Evolutionary conservation across 2,113 vertebrate genomes (phyloP).

Genomic region (Chaetura pelagica): DNA sequence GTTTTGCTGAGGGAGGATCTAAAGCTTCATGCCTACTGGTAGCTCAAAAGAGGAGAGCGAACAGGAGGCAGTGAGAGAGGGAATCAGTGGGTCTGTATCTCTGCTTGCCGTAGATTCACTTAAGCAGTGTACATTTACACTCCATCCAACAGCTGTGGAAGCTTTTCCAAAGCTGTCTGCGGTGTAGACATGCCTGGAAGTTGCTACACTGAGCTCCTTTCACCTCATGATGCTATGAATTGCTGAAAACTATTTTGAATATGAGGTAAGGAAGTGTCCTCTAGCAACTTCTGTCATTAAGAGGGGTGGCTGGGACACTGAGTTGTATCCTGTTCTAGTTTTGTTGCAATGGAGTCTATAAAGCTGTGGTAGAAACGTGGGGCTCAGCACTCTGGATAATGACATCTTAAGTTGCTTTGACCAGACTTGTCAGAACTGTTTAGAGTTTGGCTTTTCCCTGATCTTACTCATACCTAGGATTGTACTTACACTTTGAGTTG

Average conservation of each 20-base stretch:
- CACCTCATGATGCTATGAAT: background rate
- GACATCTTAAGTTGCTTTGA: background rate
- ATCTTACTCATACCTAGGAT: background rate
- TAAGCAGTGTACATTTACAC: background rate
- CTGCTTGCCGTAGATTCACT: background rate
- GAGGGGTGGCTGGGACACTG: background rate
- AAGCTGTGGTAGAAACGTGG: background rate
- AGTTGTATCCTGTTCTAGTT: background rate
- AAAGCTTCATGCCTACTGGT: background rate
- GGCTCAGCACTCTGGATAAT: background rate
- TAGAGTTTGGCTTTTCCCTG: background rate
- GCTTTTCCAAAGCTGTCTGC: background rate
- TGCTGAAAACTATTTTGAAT: background rate
- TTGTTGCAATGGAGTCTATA: background rate
- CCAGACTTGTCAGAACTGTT: background rate
- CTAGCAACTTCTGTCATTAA: background rate
- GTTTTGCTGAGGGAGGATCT: background rate
- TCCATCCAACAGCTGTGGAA: background rate
- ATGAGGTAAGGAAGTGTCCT: background rate
- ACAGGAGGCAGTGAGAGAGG: background rate
- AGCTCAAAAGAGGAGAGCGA: background rate
- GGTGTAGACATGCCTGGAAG: background rate
- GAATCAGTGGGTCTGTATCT: background rate
- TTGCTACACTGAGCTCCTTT: background rate
- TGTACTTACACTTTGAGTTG: background rate